Base-by-base conservation (phyloP, 2,888 invertebrate genomes). In the Conops quadrifasciatus region DNA sequence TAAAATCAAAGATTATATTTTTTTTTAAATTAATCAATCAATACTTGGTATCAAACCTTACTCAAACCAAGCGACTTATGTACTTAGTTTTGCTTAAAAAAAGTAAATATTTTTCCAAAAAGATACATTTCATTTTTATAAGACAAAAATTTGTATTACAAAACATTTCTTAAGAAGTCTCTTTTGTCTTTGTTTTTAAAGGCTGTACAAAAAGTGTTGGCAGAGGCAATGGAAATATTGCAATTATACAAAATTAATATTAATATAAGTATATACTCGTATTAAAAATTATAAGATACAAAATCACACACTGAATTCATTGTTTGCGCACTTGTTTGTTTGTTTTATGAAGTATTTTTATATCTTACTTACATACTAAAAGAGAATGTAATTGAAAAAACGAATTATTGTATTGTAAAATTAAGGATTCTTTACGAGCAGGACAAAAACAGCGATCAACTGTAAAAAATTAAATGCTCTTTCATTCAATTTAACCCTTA, bases 101-200 rank as follows among this genome's bases (percentile, higher is more conserved):
- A 67, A 67, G 60, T 67, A 28, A 45, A 56, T 59, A 60, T 67
- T 58, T 67, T 60, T 49, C 59, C 58, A 45, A 49, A 65, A 11
- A 51, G 11, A 56, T 21, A 43, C 24, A 62, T 21, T 45, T 43
- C 24, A 62, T 21, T 45, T 62, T 21, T 45, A 9, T 30, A 16
- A 59, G 16, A 21, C 16, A 58, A 26, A 24, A 58, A 58, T 58
- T 24, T 11, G 21, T 58, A 58, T 21, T 58, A n/a, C n/a, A 60
- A 60, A 30, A 60, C 28, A 60, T 36, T 24, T 58, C 53, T 53
- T 21, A 11, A 58, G 24, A 28, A 60, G 60, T 30, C n/a, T n/a
- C 15, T 56, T 56, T 21, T 49, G 11, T n/a, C 4, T 49, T 24
- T 24, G 21, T 3, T 49, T 56, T 56, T 11, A 21, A 56, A 56